phyloP scores from a whole-genome alignment of 1,140 invertebrate genomes.

The Conus ventricosus region DNA sequence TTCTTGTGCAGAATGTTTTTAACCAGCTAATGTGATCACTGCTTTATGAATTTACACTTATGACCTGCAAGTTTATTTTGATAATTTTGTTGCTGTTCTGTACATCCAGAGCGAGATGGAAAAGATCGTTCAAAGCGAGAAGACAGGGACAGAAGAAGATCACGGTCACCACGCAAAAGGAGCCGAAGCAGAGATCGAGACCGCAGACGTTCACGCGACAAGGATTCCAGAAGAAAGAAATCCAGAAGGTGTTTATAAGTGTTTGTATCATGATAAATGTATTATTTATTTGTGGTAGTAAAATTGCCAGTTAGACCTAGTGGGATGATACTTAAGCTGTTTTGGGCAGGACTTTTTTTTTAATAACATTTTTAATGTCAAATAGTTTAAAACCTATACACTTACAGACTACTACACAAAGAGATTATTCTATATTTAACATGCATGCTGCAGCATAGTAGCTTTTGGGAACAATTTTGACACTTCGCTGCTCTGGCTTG shows the following conservation, averaged over 20 bases:
- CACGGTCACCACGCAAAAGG: slow-evolving; percentile 54
- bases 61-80: too few species aligned
- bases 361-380: too few species aligned
- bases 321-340: background rate
- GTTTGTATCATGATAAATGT: background rate
- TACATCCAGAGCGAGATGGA: background rate
- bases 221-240: slow-evolving; percentile 56
- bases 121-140: slow-evolving; percentile 16
- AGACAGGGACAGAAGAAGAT: slow-evolving; percentile 52
- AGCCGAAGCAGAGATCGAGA: slow-evolving; percentile 61
- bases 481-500: too few species aligned
- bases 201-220: slow-evolving; percentile 62
- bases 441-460: too few species aligned
- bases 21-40: too few species aligned
- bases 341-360: background rate
- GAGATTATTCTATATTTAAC: too few species aligned
- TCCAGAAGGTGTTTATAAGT: slow-evolving; percentile 59
- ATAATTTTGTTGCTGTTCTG: too few species aligned
- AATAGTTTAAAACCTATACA: too few species aligned
- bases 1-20: too few species aligned
- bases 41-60: too few species aligned
- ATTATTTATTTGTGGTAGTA: background rate
- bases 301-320: background rate
- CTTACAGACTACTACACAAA: too few species aligned
- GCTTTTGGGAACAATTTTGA: too few species aligned